These are phyloP conservation scores for Medauroidea extradentata DNA, from an alignment of 1,140 invertebrate species.

Conservation along the genomic window DNA sequence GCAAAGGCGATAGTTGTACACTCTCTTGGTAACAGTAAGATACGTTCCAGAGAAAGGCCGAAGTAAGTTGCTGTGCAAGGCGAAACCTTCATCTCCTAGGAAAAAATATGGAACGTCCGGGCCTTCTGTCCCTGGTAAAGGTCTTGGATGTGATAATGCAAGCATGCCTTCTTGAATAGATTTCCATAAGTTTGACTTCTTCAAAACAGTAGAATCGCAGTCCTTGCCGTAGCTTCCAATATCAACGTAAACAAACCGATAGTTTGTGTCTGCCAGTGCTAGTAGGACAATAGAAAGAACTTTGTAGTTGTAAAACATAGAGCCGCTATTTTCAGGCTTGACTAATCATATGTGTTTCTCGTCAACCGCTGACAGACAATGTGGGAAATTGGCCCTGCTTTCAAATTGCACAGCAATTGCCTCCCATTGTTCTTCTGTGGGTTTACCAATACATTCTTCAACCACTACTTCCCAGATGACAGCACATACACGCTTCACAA, in stretches of 20 bases:
- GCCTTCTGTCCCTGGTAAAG: constrained; percentile 17
- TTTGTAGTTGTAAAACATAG: constrained; percentile 30
- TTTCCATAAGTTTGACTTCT: constrained; percentile 23
- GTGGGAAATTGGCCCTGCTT: constrained; percentile 10
- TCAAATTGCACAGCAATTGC: neutral
- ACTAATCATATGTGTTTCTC: constrained; percentile 34
- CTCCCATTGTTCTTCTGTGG: constrained; percentile 14
- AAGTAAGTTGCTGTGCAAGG: constrained; percentile 38
- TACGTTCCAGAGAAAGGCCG: constrained; percentile 39
- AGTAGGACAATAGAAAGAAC: constrained; percentile 25
- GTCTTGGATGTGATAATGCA: constrained; percentile 19
- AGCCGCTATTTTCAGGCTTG: constrained; percentile 28
- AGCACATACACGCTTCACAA: constrained; percentile 16
- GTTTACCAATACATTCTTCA: constrained; percentile 17
- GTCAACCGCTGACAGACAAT: constrained; percentile 28
- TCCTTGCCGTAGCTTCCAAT: constrained; percentile 27
- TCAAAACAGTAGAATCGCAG: constrained; percentile 22
- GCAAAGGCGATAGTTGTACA: constrained; percentile 43
- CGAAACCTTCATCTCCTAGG: constrained; percentile 45
- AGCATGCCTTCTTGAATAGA: constrained; percentile 14
- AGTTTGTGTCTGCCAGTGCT: constrained; percentile 24
- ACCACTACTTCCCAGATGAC: constrained; percentile 21
- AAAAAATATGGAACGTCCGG: constrained; percentile 28
- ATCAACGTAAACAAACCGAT: constrained; percentile 27
- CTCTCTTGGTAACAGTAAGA: constrained; percentile 28